Conservation (phyloP, 2,113 vertebrate genomes). For the Podarcis raffonei region DNA sequence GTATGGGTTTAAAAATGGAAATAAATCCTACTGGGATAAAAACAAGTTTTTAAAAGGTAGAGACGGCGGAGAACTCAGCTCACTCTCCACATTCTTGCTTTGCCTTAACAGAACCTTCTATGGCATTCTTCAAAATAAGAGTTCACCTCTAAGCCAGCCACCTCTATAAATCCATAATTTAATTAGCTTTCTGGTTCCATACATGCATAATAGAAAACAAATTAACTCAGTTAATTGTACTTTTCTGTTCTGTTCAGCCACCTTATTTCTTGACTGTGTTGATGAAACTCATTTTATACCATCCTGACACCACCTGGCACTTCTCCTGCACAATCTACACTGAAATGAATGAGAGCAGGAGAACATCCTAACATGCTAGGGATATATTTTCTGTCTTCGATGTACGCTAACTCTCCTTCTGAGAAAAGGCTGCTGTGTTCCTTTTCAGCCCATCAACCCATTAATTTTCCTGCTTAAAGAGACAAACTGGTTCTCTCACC, state of each 20-base stretch:
- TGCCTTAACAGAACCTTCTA: background rate
- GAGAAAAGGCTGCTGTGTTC: background rate
- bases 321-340: background rate
- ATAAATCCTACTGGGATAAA: background rate
- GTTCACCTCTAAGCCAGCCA: background rate
- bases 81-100: no score
- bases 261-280: background rate
- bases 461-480: background rate
- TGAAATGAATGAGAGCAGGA: background rate
- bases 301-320: background rate
- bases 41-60: background rate
- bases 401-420: background rate
- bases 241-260: background rate
- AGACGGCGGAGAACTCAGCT: background rate
- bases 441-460: background rate
- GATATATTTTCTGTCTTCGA: background rate
- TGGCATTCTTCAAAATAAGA: background rate
- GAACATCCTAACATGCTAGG: background rate
- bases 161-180: background rate
- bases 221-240: background rate
- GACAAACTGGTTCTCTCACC: slow-evolving; percentile 49
- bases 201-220: no score
- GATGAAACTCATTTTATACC: background rate
- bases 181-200: background rate
- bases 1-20: background rate